Evolutionary conservation across 2,797 vertebrate species (phyloP), one percentile per base, ranked within the genome.

Genomic region (Argentina silus): DNA sequence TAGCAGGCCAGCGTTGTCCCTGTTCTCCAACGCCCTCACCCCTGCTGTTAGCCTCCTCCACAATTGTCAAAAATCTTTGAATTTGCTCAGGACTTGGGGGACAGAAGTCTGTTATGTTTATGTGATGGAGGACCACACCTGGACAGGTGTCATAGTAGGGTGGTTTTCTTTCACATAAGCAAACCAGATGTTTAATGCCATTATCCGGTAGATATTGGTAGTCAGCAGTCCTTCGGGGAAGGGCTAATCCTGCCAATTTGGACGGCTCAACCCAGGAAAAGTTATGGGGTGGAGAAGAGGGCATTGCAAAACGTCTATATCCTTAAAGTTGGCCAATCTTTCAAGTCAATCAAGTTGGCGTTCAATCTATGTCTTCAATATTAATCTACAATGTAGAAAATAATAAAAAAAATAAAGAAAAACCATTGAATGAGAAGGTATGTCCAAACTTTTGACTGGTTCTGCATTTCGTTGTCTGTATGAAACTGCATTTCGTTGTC

Each of bases 1-100:
- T 96, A 99, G 81, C 97, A 99, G 68, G 97, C 98, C 86, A 99
- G 87, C 96, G 99, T 95, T 21, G 97, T 98, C 21, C 98, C 97
- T 0, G 98, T 99, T 43, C 97, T 91, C 15, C 98, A 97, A 0
- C 93, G 92, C 0, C 98, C 97, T 98, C 95, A 7, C 94, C 93
- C 6, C 87, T 94, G 21, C 91, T 73, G 60, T 93, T 96, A 78
- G 95, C 95, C 3, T 95, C 92, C 19, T 96, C 94, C 82, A 98
- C 95, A 0, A 98, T 85, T 19, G 85, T 86, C 73, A 98, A 90
- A 81, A 98, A 97, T 56, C 74, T 88, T 12, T 94, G 93, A 53
- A 97, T 96, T 89, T 98, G 97, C 73, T 86, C 82, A 0, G 89
- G 89, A 0, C 89, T 92, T 0, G 97, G 97, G 0, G 97, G 89